Evolutionary conservation across 2,888 invertebrate genomes (phyloP).

Genomic region (Eristalis tenax): DNA sequence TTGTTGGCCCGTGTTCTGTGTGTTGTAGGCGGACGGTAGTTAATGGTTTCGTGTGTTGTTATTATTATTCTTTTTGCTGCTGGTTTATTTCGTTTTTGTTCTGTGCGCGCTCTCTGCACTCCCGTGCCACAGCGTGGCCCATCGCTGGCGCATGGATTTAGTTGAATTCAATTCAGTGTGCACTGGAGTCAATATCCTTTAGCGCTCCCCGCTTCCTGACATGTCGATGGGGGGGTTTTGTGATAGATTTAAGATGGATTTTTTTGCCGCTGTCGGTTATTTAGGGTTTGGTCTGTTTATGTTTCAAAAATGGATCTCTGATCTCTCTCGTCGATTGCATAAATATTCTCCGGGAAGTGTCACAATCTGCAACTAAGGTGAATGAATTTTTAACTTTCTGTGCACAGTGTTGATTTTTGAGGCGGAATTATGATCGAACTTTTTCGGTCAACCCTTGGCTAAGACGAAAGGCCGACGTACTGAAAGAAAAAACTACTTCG

Average conservation of each 20-base stretch:
- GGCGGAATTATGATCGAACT: too few relatives aligned
- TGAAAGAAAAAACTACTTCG: too few relatives aligned
- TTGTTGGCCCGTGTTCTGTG: slow-evolving; percentile 4
- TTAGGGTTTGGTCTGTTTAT: neutral
- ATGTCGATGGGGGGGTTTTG: neutral
- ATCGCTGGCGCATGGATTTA: slow-evolving; percentile 26
- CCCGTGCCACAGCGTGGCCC: neutral
- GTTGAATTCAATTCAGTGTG: slow-evolving; percentile 51
- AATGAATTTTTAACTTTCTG: too few relatives aligned
- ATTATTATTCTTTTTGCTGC: neutral
- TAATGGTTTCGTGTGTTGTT: slow-evolving; percentile 42
- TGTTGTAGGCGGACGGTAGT: slow-evolving; percentile 14
- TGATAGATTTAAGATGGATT: neutral
- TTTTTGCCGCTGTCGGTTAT: neutral
- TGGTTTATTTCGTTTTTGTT: neutral
- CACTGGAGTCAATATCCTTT: slow-evolving; percentile 17
- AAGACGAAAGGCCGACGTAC: too few relatives aligned
- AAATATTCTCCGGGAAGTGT: too few relatives aligned
- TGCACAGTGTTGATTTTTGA: too few relatives aligned
- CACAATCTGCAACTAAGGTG: too few relatives aligned
- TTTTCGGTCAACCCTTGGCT: too few relatives aligned
- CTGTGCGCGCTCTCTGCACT: neutral
- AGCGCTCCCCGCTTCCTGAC: neutral
- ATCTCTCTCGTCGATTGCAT: too few relatives aligned
- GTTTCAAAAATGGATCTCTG: neutral